Conservation (phyloP, 2,797 vertebrate species). For the Cygnus olor region DNA sequence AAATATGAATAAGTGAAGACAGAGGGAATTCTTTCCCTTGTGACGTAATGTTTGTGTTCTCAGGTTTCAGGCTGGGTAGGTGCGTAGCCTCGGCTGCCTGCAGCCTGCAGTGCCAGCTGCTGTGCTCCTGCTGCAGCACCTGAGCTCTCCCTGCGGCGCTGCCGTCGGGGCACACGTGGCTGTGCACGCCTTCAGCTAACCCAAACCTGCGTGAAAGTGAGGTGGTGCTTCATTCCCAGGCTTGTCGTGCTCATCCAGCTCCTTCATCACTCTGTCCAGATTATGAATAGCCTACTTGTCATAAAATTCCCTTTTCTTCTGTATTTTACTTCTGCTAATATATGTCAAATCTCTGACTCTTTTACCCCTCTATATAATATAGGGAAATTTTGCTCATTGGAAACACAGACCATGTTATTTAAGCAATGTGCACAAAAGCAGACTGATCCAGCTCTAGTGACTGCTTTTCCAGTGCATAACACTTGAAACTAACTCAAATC, state of each 20-base stretch:
- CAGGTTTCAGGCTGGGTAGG: neutral
- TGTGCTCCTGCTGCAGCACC: too few relatives aligned
- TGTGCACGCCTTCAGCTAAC: neutral
- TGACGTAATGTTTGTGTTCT: neutral
- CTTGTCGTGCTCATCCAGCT: neutral
- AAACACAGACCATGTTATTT: neutral
- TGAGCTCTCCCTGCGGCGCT: neutral
- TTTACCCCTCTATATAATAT: neutral
- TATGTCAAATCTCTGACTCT: neutral
- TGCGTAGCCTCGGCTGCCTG: neutral
- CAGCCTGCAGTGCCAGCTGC: rapidly evolving
- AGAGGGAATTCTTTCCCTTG: neutral
- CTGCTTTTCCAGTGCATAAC: neutral
- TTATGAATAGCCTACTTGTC: neutral
- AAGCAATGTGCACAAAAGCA: neutral
- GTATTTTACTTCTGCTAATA: neutral
- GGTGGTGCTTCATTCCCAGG: neutral
- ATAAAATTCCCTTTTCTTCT: neutral
- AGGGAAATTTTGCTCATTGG: neutral
- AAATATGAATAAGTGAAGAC: neutral
- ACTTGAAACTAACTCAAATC: neutral
- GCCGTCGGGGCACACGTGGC: rapidly evolving
- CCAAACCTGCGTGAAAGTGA: neutral
- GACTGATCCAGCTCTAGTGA: neutral
- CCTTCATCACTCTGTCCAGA: neutral